Conservation (phyloP, 2,888 invertebrate genomes). For the Trimorus sp. region DNA sequence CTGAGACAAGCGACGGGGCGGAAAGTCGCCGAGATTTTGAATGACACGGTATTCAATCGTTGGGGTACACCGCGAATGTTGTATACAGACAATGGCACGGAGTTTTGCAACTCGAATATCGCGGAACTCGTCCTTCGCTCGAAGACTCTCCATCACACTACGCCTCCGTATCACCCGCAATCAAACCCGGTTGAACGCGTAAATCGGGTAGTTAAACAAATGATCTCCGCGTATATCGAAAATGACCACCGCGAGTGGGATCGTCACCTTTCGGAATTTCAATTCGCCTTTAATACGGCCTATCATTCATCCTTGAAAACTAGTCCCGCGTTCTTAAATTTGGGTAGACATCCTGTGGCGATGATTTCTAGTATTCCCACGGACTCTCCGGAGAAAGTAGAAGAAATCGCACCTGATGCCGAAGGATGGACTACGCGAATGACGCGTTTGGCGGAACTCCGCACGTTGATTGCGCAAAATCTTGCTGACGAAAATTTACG, state of each 20-base stretch:
- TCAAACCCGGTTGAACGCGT: neutral
- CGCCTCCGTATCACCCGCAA: neutral
- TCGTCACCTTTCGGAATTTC: neutral
- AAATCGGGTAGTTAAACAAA: neutral
- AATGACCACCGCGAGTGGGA: constrained; percentile 4
- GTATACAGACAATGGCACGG: neutral
- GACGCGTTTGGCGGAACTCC: neutral
- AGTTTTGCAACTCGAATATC: neutral
- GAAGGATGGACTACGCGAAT: neutral
- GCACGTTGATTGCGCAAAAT: neutral
- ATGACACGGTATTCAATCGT: neutral
- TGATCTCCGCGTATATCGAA: neutral
- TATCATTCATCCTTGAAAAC: neutral
- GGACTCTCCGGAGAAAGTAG: too few species aligned
- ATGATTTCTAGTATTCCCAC: too few species aligned
- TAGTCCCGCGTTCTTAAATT: constrained; percentile 1
- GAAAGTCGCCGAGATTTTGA: neutral
- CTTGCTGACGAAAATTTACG: neutral
- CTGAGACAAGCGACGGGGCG: neutral
- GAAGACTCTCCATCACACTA: neutral
- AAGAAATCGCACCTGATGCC: too few species aligned
- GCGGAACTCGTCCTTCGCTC: neutral
- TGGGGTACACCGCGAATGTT: neutral
- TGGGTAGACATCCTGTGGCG: neutral
- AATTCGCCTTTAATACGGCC: neutral